Conservation (phyloP, 53 echinoderm and acorn worm genomes). For the Astropecten irregularis region DNA sequence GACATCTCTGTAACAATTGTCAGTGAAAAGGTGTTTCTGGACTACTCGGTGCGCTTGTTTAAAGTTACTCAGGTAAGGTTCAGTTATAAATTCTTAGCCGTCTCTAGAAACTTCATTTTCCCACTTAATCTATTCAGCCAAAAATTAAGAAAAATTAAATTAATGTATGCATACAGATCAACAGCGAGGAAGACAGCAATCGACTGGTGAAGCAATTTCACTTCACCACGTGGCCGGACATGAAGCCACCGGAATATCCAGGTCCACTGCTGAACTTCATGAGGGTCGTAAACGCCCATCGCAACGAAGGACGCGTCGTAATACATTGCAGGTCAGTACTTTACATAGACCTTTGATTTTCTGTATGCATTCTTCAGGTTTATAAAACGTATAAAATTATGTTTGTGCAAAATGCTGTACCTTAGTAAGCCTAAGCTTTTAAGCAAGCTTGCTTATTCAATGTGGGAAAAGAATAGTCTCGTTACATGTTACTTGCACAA, state of each 20-base stretch:
- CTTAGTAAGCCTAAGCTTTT: no score
- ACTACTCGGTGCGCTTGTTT: background rate
- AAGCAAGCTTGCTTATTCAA: no score
- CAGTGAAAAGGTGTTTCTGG: background rate
- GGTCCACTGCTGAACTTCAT: background rate
- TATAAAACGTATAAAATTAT: no score
- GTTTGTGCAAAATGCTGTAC: no score
- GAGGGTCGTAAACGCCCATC: background rate
- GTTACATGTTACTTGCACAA: no score
- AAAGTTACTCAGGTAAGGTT: background rate
- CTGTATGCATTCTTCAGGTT: no score
- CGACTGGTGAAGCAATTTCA: background rate
- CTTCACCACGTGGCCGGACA: constrained; percentile 36
- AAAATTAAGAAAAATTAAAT: no score
- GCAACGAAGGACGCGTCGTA: background rate
- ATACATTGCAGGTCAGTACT: background rate
- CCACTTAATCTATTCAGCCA: no score
- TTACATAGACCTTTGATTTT: no score
- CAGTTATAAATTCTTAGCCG: background rate
- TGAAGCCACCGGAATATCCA: background rate
- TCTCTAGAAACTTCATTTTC: no score
- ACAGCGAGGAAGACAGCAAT: background rate
- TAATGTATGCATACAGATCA: background rate
- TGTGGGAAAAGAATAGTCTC: no score
- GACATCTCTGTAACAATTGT: background rate